phyloP scores from a whole-genome alignment of 1,140 invertebrate species.

The Brachionus asplanchnoidis region DNA sequence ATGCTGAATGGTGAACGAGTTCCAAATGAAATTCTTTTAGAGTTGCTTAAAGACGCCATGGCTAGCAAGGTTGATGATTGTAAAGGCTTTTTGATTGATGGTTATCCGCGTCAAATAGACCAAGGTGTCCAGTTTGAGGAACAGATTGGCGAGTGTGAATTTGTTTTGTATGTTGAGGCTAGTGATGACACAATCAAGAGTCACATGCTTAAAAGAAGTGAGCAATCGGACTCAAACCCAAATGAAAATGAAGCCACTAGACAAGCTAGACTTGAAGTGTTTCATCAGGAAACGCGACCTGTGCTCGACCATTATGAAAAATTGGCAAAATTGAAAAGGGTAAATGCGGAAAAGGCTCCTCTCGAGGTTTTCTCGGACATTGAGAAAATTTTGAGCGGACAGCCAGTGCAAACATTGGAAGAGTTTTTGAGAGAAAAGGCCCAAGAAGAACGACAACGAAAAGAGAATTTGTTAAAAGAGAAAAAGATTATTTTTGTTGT shows the following conservation, averaged over 20 bases:
- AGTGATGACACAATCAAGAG: constrained; percentile 72
- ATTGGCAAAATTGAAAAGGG: not conserved
- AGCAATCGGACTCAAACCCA: constrained; percentile 68
- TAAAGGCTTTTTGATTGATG: constrained; percentile 71
- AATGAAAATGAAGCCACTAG: constrained; percentile 91
- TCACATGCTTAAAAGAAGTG: constrained; percentile 75
- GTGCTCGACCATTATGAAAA: constrained; percentile 72
- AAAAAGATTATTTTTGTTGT: constrained; percentile 32
- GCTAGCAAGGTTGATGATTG: constrained; percentile 47
- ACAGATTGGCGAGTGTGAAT: constrained; percentile 57
- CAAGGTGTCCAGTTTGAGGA: constrained; percentile 64
- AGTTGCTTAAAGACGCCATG: constrained; percentile 54
- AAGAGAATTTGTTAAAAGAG: not conserved
- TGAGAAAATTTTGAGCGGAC: not conserved
- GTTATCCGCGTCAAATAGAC: constrained; percentile 77
- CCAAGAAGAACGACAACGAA: not conserved
- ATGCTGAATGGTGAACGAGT: constrained; percentile 86
- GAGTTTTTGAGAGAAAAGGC: constrained; percentile 15
- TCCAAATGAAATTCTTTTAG: constrained; percentile 59
- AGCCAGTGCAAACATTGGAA: not conserved
- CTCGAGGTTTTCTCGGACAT: constrained; percentile 27
- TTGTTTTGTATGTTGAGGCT: constrained; percentile 90
- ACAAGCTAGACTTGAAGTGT: constrained; percentile 65
- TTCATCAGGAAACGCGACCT: not conserved
- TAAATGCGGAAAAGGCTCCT: not conserved